These are phyloP conservation scores for Octonoba sinensis DNA, from an alignment of 2,888 invertebrate species.

Conservation along the genomic window DNA sequence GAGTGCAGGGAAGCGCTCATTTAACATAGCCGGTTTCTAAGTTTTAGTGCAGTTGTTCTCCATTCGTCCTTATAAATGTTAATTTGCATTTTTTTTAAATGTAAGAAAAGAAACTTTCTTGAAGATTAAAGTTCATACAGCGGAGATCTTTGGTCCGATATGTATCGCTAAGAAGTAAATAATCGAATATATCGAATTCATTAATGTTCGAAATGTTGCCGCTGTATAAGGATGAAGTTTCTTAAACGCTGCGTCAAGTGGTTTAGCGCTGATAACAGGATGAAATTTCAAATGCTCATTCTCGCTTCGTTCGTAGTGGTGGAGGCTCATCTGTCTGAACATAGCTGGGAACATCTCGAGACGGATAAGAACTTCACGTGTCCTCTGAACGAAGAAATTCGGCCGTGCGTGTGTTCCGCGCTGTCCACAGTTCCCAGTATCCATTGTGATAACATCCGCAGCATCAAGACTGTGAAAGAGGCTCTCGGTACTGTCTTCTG, in stretches of 20 bases:
- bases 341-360: slow-evolving; percentile 9
- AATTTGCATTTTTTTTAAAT: no score
- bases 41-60: no score
- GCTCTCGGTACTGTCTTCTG: slow-evolving; percentile 23
- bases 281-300: slow-evolving; percentile 37
- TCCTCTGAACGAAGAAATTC: slow-evolving; percentile 29
- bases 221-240: slow-evolving; percentile 11
- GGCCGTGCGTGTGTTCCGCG: slow-evolving; percentile 52
- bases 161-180: not conserved
- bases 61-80: no score
- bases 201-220: slow-evolving; percentile 27
- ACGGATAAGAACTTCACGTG: slow-evolving; percentile 33
- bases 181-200: slow-evolving; percentile 18
- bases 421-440: slow-evolving; percentile 39
- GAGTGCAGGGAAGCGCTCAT: no score
- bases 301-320: slow-evolving; percentile 32
- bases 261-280: slow-evolving; percentile 38
- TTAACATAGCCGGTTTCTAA: no score
- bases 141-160: no score
- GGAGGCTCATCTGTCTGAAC: slow-evolving; percentile 11
- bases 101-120: no score
- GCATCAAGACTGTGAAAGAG: slow-evolving; percentile 30
- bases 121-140: no score
- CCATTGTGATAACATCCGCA: slow-evolving; percentile 31
- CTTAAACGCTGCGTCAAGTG: slow-evolving; percentile 39